Conservation (phyloP, 2,113 vertebrate species). For the Bucco capensis region DNA sequence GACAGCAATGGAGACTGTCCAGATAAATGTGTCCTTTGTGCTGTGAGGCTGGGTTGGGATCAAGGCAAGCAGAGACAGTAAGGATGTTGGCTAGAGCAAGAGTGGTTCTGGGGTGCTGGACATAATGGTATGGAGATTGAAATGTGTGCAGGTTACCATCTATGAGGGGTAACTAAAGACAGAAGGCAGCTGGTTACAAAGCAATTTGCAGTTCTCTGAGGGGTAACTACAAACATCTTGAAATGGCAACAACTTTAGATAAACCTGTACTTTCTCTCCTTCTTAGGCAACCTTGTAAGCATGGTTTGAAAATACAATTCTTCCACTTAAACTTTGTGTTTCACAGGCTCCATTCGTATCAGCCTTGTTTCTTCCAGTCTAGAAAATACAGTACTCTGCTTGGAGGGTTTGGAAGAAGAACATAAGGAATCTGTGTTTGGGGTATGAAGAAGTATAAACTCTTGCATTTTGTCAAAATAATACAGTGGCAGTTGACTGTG, state of each 20-base stretch:
- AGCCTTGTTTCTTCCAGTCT: neutral
- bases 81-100: neutral
- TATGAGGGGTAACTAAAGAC: neutral
- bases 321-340: neutral
- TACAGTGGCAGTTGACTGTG: neutral
- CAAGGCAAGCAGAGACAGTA: neutral
- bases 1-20: rapidly evolving
- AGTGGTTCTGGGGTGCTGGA: neutral
- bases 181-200: neutral
- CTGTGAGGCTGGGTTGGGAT: neutral
- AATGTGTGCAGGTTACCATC: neutral
- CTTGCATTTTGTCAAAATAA: neutral
- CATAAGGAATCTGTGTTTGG: neutral
- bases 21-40: rapidly evolving
- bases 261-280: neutral
- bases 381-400: neutral
- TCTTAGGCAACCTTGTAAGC: neutral
- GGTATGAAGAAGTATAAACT: neutral
- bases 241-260: neutral
- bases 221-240: neutral
- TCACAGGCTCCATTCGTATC: neutral
- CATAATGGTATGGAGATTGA: neutral
- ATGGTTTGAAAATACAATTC: neutral
- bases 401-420: neutral
- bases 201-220: neutral